Percentiles rank a stretch among this genome's conserved stretches.
Evolutionary conservation across 2,797 vertebrate species (phyloP).

Genomic region (Notoglanidium macrostoma): DNA sequence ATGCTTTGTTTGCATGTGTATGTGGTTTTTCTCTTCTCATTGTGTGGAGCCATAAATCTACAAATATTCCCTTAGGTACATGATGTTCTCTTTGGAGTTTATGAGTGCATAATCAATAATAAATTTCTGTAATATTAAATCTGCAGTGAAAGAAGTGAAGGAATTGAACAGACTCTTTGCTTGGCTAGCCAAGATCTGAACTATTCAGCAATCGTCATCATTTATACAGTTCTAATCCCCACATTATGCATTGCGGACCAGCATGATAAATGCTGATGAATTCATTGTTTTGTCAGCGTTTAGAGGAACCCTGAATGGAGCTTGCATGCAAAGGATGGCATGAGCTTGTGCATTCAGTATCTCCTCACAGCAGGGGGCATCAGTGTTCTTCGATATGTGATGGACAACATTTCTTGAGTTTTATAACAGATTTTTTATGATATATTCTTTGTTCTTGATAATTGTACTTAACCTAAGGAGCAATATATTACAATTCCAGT

Average conservation of each 20-base stretch:
- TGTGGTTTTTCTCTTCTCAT: neutral
- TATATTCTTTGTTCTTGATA: neutral
- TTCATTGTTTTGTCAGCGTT: neutral
- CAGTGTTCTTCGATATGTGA: neutral
- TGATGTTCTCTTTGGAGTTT: neutral
- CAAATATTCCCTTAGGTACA: neutral
- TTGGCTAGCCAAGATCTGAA: neutral
- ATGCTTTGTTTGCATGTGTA: neutral
- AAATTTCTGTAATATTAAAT: neutral
- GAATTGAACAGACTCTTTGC: neutral
- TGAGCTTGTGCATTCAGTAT: neutral
- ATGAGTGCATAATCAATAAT: neutral
- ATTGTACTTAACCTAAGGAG: neutral
- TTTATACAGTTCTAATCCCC: neutral
- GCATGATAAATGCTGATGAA: neutral
- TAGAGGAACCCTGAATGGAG: neutral
- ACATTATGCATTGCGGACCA: neutral
- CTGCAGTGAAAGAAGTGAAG: neutral
- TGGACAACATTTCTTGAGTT: neutral
- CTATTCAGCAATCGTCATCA: neutral
- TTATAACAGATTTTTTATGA: neutral
- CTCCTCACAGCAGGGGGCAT: conserved; percentile 18
- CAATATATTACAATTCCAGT: neutral
- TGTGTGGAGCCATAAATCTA: neutral
- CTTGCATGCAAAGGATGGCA: neutral